Evolutionary conservation across 2,797 vertebrate genomes (phyloP).

Genomic region (Enteromius thamalakanensis): DNA sequence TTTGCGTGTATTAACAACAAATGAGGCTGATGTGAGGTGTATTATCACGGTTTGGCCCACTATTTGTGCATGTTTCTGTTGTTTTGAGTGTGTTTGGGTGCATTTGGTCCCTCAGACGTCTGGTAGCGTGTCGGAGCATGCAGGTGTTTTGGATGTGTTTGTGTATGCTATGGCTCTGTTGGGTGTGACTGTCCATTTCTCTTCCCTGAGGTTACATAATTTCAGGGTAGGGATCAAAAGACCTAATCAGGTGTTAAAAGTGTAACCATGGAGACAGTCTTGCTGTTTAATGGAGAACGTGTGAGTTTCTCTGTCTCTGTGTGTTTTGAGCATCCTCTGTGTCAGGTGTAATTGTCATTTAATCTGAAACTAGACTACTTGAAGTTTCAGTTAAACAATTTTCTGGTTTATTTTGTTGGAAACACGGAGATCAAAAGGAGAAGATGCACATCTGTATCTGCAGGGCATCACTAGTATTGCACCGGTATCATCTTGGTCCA

Average conservation of each 20-base stretch:
- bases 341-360: constrained; percentile 32
- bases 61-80: constrained; percentile 58
- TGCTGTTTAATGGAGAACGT: constrained; percentile 59
- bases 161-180: constrained; percentile 15
- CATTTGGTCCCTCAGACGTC: constrained; percentile 46
- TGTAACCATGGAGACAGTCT: constrained; percentile 59
- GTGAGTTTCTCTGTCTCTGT: constrained; percentile 52
- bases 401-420: neutral
- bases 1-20: constrained; percentile 30
- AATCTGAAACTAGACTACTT: constrained; percentile 20
- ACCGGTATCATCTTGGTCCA: too few relatives aligned
- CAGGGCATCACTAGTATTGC: too few relatives aligned
- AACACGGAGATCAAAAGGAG: too few relatives aligned
- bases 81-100: constrained; percentile 55
- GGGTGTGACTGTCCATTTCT: constrained; percentile 54
- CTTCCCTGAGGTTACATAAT: constrained; percentile 63
- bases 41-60: neutral
- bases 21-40: constrained; percentile 7
- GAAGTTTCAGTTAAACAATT: constrained; percentile 11
- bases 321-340: constrained; percentile 52
- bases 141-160: constrained; percentile 35
- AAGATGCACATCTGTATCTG: too few relatives aligned
- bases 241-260: constrained; percentile 67
- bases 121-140: neutral
- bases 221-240: constrained; percentile 64